These are phyloP conservation scores for Leptopterna dolabrata DNA, from an alignment of 2,888 invertebrate species.

Conservation along the genomic window DNA sequence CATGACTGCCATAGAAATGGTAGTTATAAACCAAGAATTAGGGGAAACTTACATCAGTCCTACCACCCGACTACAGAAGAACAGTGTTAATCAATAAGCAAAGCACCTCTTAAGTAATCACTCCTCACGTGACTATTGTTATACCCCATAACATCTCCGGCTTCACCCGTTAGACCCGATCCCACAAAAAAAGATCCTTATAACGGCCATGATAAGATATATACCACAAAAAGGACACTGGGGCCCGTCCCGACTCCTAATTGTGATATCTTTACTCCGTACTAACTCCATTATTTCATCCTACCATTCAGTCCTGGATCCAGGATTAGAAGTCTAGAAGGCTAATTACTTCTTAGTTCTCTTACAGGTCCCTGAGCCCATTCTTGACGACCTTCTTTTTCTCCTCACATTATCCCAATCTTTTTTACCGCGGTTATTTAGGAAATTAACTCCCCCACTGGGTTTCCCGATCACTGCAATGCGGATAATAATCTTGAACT, in stretches of 20 bases:
- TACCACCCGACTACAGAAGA: too few relatives aligned
- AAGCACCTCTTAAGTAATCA: not conserved
- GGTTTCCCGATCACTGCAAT: not conserved
- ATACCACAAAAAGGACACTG: not conserved
- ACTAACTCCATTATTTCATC: not conserved
- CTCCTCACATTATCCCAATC: constrained; percentile 27
- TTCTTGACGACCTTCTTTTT: constrained; percentile 25
- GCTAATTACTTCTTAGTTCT: constrained; percentile 41
- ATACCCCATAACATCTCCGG: not conserved
- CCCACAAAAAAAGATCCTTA: not conserved
- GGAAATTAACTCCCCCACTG: not conserved
- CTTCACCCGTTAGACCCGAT: not conserved
- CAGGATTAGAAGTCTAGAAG: constrained; percentile 35
- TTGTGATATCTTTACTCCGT: not conserved
- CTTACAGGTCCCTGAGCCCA: not conserved
- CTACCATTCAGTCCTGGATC: not conserved
- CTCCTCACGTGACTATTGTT: not conserved
- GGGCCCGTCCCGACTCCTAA: not conserved
- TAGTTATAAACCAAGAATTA: too few relatives aligned
- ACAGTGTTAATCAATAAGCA: too few relatives aligned
- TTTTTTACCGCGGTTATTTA: not conserved
- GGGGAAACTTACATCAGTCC: too few relatives aligned
- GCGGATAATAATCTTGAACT: constrained; percentile 13
- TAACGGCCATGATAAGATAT: not conserved
- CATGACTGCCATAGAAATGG: too few relatives aligned